Base-by-base conservation (phyloP, 2,797 vertebrate species). In the Liparis tanakae region DNA sequence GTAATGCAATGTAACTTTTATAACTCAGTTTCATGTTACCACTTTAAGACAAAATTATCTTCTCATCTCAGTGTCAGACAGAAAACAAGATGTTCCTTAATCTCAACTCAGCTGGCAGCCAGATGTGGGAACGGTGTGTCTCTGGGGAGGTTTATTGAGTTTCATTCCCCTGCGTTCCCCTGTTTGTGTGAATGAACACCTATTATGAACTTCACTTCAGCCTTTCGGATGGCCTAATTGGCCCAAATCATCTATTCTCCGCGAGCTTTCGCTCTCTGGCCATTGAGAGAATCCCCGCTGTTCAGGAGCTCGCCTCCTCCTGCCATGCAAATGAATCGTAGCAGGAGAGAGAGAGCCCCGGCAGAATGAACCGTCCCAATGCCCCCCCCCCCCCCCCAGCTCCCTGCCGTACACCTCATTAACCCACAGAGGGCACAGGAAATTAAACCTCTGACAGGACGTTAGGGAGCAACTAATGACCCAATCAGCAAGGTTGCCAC, bases 361-460 rank as follows among this genome's bases (percentile, higher is more conserved):
- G 36, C 70, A 68, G 75, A 66, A 77, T 82, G 63, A 82, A 75
- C 54, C 71, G 37, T 75, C 75, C 73, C 60, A 68, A 56, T 59
- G 62, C 56, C 61, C 46, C 25, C n/a, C 67, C 25, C 25, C 63
- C 44, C 33, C 33, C 63, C 51, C 33, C 33, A 39, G 53, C 69
- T 53, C 53, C 58, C 37, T 55, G 36, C 39, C 13, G 2, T n/a
- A 78, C 62, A 80, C 68, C 79, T 89, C 81, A 88, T 90, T 87
- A 85, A 88, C 82, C 81, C 76, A 66, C 77, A 83, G 79, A 89
- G 82, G 80, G 82, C 81, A 82, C 77, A 82, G 80, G 83, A 89
- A 89, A 90, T 84, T 70, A 84, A 88, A 85, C 83, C 82, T 85
- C 74, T 87, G 79, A 90, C 82, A 83, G 78, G 66, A 86, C 72